phyloP scores from a whole-genome alignment of 2,797 vertebrate genomes.

The Neoniphon sammara region DNA sequence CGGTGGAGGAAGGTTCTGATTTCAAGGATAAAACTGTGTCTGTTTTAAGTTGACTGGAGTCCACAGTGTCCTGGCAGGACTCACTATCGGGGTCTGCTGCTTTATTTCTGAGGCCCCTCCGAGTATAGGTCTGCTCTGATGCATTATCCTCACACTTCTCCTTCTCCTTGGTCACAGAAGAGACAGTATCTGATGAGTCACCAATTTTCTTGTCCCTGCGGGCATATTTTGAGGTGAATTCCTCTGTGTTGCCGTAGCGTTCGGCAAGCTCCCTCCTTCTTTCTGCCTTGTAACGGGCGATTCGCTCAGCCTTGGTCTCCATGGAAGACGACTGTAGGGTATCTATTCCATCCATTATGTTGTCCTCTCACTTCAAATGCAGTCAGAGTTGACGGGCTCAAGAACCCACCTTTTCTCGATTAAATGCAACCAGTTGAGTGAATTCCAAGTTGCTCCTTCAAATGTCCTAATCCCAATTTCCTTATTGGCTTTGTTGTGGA shows the following conservation, averaged over 20 bases:
- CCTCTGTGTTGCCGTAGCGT: constrained; percentile 82
- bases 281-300: constrained; percentile 87
- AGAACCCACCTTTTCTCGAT: constrained; percentile 31
- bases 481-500: constrained; percentile 24
- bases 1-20: constrained; percentile 40
- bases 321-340: constrained; percentile 77
- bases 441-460: constrained; percentile 24
- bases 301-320: constrained; percentile 87
- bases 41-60: constrained; percentile 8
- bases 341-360: constrained; percentile 79
- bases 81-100: constrained; percentile 36
- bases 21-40: constrained; percentile 29
- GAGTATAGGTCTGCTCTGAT: constrained; percentile 47
- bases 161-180: constrained; percentile 54
- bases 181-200: constrained; percentile 57
- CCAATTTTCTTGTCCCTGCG: constrained; percentile 74
- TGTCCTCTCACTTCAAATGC: neutral
- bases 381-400: constrained; percentile 1
- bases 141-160: constrained; percentile 59
- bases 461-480: constrained; percentile 4
- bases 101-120: constrained; percentile 62
- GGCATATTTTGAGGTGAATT: constrained; percentile 79
- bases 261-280: constrained; percentile 84
- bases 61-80: constrained; percentile 34
- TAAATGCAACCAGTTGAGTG: constrained; percentile 21